phyloP scores from a whole-genome alignment of 35 echinoderm and acorn worm genomes.

The Chiridota heheva region DNA sequence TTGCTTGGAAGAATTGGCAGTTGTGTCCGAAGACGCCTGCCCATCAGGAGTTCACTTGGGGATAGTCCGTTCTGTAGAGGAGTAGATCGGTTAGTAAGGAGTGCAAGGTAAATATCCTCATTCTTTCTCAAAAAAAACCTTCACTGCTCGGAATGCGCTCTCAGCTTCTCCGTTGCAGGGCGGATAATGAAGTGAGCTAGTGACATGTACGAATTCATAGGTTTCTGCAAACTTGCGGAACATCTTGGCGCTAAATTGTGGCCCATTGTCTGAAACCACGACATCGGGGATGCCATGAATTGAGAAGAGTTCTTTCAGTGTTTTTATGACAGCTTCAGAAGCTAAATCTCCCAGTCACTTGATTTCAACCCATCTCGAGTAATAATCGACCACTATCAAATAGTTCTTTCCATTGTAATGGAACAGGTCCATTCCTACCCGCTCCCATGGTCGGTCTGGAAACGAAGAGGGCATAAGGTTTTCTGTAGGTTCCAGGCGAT shows the following conservation, averaged over 20 bases:
- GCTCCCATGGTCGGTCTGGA: constrained; percentile 31
- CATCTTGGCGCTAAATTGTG: constrained; percentile 29
- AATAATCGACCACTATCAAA: constrained; percentile 25
- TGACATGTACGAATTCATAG: constrained; percentile 18
- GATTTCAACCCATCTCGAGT: constrained; percentile 14
- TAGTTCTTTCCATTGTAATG: not conserved
- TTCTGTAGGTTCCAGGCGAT: constrained; percentile 1
- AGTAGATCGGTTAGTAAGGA: constrained; percentile 25
- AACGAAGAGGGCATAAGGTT: constrained; percentile 15
- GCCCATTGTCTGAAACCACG: constrained; percentile 45
- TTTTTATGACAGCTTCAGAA: constrained; percentile 14
- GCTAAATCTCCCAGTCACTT: not conserved
- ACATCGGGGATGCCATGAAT: constrained; percentile 38
- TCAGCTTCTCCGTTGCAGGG: constrained; percentile 26
- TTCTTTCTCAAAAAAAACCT: constrained; percentile 18
- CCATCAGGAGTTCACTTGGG: not conserved
- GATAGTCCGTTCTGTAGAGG: constrained; percentile 30
- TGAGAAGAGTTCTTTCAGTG: constrained; percentile 18
- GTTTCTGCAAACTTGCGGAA: constrained; percentile 20
- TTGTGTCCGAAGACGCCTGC: not conserved
- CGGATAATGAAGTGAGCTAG: constrained; percentile 7
- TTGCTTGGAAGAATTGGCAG: no score
- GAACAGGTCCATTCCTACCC: constrained; percentile 2
- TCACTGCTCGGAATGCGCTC: constrained; percentile 28
- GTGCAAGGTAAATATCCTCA: constrained; percentile 11